A percentile compares a stretch with the other conserved stretches of the same genome.
phyloP scores from a whole-genome alignment of 2,888 invertebrate genomes.

The Ophioninae sp. region DNA sequence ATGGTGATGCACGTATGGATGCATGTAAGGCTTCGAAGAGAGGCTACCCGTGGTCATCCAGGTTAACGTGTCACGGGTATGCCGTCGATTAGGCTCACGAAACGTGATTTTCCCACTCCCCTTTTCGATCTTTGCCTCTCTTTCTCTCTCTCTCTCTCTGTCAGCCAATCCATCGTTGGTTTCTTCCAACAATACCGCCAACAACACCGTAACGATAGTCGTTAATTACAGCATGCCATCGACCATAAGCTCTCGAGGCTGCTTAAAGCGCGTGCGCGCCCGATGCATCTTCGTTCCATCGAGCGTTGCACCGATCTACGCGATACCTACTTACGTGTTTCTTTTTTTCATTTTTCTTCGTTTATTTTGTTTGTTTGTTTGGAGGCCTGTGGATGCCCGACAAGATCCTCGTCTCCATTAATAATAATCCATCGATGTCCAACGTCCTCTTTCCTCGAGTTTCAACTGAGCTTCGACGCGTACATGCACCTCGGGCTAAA shows the following conservation, averaged over 20 bases:
- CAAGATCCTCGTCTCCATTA: conserved; percentile 46
- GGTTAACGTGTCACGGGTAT: conserved; percentile 74
- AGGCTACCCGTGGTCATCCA: conserved; percentile 68
- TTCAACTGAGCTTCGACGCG: conserved; percentile 27
- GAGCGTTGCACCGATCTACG: conserved; percentile 41
- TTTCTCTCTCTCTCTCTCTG: conserved; percentile 16
- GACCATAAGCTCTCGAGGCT: conserved; percentile 38
- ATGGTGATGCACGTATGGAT: conserved; percentile 17
- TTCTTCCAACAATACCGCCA: conserved; percentile 49
- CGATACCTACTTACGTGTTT: conserved; percentile 43
- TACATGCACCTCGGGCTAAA: neutral
- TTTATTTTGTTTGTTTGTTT: conserved; percentile 12
- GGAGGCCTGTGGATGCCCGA: conserved; percentile 17
- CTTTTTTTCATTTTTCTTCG: neutral
- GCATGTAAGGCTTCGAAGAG: conserved; percentile 15
- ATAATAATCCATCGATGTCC: conserved; percentile 56
- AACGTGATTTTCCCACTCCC: conserved; percentile 64
- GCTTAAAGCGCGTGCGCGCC: conserved; percentile 46
- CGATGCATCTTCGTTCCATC: conserved; percentile 51
- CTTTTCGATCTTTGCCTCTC: conserved; percentile 16
- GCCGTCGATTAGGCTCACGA: conserved; percentile 62
- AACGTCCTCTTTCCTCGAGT: conserved; percentile 51
- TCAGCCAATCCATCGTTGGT: neutral
- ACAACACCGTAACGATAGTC: conserved; percentile 65
- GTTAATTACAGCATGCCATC: conserved; percentile 63